Evolutionary conservation across 2,888 invertebrate genomes (phyloP).

Genomic region (Stictocephala bisonia): DNA sequence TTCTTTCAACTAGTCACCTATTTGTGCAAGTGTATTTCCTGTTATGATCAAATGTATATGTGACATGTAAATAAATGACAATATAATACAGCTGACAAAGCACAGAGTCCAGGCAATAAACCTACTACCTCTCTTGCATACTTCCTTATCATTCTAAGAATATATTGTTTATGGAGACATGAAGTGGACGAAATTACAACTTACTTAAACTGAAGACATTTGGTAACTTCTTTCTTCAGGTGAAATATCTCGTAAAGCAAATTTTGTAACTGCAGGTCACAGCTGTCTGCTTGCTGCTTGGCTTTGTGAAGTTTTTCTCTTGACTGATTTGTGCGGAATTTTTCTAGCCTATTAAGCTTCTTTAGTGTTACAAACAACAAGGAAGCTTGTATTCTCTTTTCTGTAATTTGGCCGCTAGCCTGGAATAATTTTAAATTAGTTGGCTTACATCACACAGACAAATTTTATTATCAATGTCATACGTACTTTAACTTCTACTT

Average conservation of each 20-base stretch:
- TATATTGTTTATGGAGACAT: too few species aligned
- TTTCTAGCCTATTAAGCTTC: constrained; percentile 90
- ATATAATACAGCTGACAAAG: too few species aligned
- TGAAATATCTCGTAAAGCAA: constrained; percentile 94
- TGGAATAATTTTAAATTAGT: constrained; percentile 49
- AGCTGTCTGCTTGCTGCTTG: constrained; percentile 89
- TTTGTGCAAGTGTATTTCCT: too few species aligned
- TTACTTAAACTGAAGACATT: constrained; percentile 92
- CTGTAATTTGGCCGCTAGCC: constrained; percentile 65
- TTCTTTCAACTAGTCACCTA: too few species aligned
- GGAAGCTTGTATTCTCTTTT: constrained; percentile 78
- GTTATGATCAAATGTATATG: too few species aligned
- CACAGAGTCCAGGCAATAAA: too few species aligned
- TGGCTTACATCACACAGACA: neutral
- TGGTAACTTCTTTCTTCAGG: constrained; percentile 93
- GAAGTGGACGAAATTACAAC: too few species aligned
- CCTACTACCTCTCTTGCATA: too few species aligned
- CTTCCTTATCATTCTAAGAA: too few species aligned
- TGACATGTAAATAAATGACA: too few species aligned
- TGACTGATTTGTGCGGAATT: constrained; percentile 85
- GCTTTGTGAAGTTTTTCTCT: constrained; percentile 84
- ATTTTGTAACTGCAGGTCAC: constrained; percentile 91
- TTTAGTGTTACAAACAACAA: constrained; percentile 85
- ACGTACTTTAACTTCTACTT: neutral
- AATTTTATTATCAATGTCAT: neutral